Base-by-base conservation (phyloP, 35 echinoderm and acorn worm species). In the Ophiothrix spiculata region DNA sequence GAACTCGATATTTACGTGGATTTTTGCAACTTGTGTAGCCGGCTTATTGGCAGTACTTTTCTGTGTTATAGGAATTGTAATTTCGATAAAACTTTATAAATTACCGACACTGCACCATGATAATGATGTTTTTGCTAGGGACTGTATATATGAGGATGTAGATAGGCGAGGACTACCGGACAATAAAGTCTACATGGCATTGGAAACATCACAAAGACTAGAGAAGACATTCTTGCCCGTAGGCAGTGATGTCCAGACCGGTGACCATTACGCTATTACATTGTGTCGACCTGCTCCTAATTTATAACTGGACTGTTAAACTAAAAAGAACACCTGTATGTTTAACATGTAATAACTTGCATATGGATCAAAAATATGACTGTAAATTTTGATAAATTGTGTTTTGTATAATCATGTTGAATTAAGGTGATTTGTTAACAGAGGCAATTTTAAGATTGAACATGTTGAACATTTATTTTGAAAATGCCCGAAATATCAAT, bases 181-280 rank as follows among this genome's bases (percentile, higher is more conserved):
- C 60, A 69, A 69, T 69, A 69, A 69, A 69, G 60, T 69, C 16
- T 69, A 69, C 60, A 69, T 69, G 60, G 60, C 60, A 28, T 69
- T 69, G 29, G 29, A 69, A 28, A 69, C 60, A 25, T 69, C 60
- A 12, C 8, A n/a, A 25, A 6, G 8, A 12, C 29, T 69, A 2
- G 60, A 69, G 2, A 69, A 69, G 25, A 69, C 10, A 4, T 4
- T 69, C 16, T 69, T 69, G 25, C 60, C 60, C 23, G 3, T 2
- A 15, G 60, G 60, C 60, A 6, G 29, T 69, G n/a, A n/a, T n/a
- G n/a, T n/a, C n/a, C 17, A 4, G 3, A n/a, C 16, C 3, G 60
- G 6, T 69, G 60, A 69, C 60, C 60, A 69, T 28, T 69, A 69
- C 23, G 60, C 60, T 28, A 69, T 69, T 15, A 69, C 60, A 69